phyloP scores from a whole-genome alignment of 2,113 vertebrate genomes.

The Tachuris rubrigastra region DNA sequence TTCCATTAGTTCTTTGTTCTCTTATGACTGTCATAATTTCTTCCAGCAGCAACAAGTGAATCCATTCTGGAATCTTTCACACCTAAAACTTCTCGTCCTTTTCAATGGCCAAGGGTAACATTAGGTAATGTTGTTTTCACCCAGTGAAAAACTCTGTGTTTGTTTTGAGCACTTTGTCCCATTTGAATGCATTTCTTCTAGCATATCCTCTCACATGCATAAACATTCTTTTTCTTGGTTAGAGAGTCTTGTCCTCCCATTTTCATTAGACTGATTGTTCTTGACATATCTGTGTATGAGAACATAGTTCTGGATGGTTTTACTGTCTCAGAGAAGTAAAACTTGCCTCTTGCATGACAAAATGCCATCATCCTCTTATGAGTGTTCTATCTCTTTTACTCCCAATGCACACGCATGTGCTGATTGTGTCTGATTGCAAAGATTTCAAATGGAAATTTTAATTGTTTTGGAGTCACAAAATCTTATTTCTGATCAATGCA shows the following conservation, averaged over 20 bases:
- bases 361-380: neutral
- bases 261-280: neutral
- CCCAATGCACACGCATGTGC: neutral
- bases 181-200: constrained; percentile 57
- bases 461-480: neutral
- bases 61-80: constrained; percentile 74
- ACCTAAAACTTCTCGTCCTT: constrained; percentile 75
- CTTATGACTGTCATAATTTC: constrained; percentile 74
- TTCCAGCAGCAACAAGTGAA: constrained; percentile 79
- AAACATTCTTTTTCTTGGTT: constrained; percentile 32
- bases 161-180: constrained; percentile 61
- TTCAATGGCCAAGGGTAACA: constrained; percentile 78
- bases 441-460: neutral
- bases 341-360: constrained; percentile 50
- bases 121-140: constrained; percentile 78
- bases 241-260: neutral
- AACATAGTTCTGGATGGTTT: constrained; percentile 5
- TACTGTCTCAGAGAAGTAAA: neutral
- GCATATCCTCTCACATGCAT: constrained; percentile 49
- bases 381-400: neutral
- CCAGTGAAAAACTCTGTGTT: constrained; percentile 52
- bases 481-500: neutral
- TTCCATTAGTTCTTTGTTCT: constrained; percentile 36
- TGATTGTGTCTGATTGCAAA: neutral
- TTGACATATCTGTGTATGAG: neutral